Evolutionary conservation across 23 tunicate species (phyloP), one percentile per base, ranked within the genome.

Genomic region (Phallusia fumigata): DNA sequence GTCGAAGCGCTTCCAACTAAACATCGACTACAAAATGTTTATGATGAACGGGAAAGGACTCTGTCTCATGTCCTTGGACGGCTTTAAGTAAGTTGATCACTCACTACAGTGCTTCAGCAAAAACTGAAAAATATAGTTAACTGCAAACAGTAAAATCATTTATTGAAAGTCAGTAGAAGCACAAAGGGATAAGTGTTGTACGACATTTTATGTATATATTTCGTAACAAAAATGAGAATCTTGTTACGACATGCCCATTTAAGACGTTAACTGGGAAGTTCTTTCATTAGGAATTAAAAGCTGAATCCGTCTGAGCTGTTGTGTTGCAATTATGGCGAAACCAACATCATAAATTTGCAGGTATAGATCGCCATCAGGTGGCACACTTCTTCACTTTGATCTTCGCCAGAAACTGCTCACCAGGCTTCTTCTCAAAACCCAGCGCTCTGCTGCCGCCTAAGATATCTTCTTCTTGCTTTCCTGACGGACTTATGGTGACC

Each of bases 1-100:
- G 34, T 83, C 87, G 22, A 69, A 76, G n/a, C 65, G 33, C 30
- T 58, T 75, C 78, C 80, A 36, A 1, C 84, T 88, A 64, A 34
- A 33, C 22, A 79, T 88, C 5, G 92, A 88, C 64, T 33, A 50
- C 31, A 78, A 65, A 5, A 65, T 83, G 36, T 88, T 88, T 50
- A 36, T 51, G 32, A 88, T 88, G 92, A 88, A 88, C 78, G 92
- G 92, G 58, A 88, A 88, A 35, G 92, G 83, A 0, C 84, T 88
- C 15, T 88, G 92, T 51, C 78, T 88, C 19, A 83, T 88, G 92
- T 88, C 92, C 13, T 65, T 83, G 35, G 52, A 83, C 30, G 92
- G 92, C 8, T 88, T 88, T 35, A 83, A 82, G 92, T 88, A 72
- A 65, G 79, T 13, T 22, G 11, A 58, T 10, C 10, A 40, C 10